Evolutionary conservation across 2,888 invertebrate species (phyloP).

Genomic region (Argyra leucocephala): DNA sequence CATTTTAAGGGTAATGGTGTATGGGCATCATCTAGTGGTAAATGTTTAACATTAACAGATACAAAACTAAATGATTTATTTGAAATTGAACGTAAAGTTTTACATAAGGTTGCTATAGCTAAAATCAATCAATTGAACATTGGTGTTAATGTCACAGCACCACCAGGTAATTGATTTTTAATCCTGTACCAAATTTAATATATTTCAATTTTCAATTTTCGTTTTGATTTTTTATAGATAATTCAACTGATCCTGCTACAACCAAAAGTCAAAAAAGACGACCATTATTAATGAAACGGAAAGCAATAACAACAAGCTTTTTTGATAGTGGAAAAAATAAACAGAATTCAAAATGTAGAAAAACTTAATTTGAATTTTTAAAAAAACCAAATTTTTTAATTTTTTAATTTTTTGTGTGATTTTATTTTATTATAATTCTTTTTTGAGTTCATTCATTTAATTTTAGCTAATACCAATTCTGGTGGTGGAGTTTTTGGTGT

Average conservation of each 20-base stretch:
- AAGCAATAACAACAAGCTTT: conserved; percentile 79
- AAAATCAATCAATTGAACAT: conserved; percentile 78
- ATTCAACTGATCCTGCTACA: conserved; percentile 9
- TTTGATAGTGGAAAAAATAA: conserved; percentile 62
- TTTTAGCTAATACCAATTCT: conserved; percentile 24
- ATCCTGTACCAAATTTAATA: background rate
- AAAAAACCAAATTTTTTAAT: background rate
- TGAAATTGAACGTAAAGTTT: conserved; percentile 62
- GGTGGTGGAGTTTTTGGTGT: conserved; percentile 62
- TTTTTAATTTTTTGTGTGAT: background rate
- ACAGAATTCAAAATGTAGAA: conserved; percentile 52
- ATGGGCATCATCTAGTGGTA: conserved; percentile 61
- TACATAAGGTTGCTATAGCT: conserved; percentile 78
- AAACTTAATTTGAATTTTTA: background rate
- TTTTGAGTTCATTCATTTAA: conserved; percentile 14
- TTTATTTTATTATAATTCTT: background rate
- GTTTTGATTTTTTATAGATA: background rate
- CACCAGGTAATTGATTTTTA: conserved; percentile 60
- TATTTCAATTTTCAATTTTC: conserved; percentile 5
- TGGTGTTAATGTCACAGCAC: conserved; percentile 68
- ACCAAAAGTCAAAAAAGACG: conserved; percentile 62
- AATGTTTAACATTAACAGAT: conserved; percentile 54
- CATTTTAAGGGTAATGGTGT: conserved; percentile 61
- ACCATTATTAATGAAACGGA: conserved; percentile 71
- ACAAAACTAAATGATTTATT: conserved; percentile 56